Conservation (phyloP, 2,888 invertebrate species). For the Drosophila borealis region DNA sequence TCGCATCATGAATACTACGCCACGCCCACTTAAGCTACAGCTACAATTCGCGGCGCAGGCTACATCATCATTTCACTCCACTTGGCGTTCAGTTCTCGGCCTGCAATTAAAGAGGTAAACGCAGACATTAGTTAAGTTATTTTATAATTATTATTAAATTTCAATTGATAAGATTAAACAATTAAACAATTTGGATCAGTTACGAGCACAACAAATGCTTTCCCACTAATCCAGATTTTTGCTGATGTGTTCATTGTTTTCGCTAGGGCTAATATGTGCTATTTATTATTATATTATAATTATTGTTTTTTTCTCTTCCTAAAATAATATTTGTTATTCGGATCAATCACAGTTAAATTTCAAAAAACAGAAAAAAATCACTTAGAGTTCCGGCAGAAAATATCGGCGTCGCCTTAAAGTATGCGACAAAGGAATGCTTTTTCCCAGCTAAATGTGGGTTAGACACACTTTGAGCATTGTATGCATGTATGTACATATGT, state of each 20-base stretch:
- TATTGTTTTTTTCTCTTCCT: no score
- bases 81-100: conserved; percentile 5
- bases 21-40: conserved; percentile 53
- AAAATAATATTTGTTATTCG: not conserved
- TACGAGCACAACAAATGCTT: no score
- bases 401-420: conserved; percentile 36
- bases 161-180: not conserved
- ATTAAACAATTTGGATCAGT: not conserved
- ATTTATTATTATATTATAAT: no score
- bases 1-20: conserved; percentile 76
- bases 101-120: conserved; percentile 31
- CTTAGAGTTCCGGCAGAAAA: conserved; percentile 28
- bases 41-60: conserved; percentile 21
- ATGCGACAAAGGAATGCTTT: conserved; percentile 39
- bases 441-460: conserved; percentile 33
- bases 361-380: conserved; percentile 11
- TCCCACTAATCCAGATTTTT: no score
- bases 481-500: conserved; percentile 2
- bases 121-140: not conserved
- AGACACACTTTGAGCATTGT: conserved; percentile 12
- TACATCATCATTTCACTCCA: conserved; percentile 31
- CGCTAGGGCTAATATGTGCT: no score
- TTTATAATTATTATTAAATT: not conserved
- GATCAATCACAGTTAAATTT: conserved; percentile 2
- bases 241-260: no score